Evolutionary conservation across 2,797 vertebrate genomes (phyloP).

Genomic region (Champsocephalus gunnari): DNA sequence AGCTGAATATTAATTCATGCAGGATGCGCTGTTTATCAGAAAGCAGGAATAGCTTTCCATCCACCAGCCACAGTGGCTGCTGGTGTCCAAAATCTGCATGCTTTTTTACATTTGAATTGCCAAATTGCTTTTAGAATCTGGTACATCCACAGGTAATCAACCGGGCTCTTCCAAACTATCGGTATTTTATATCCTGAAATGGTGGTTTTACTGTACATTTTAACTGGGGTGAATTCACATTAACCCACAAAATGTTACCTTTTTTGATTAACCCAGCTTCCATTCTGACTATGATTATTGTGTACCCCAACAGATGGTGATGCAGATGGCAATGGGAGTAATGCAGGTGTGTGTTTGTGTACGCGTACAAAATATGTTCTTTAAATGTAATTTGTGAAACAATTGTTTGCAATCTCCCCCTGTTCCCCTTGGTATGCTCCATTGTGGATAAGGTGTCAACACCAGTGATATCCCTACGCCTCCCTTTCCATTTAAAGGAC

Average conservation of each 20-base stretch:
- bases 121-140: background rate
- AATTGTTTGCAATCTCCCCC: conserved; percentile 28
- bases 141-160: no score
- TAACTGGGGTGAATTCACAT: conserved; percentile 31
- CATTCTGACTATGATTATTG: conserved; percentile 76
- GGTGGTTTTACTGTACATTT: conserved; percentile 36
- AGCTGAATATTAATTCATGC: background rate
- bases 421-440: conserved; percentile 7
- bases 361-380: conserved; percentile 48
- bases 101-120: background rate
- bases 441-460: no score
- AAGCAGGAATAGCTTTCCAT: conserved; percentile 2
- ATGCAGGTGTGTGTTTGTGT: conserved; percentile 80
- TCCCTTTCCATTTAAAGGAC: background rate
- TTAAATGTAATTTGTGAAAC: conserved; percentile 36
- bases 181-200: conserved; percentile 18
- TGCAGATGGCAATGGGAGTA: conserved; percentile 86
- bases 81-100: conserved; percentile 14
- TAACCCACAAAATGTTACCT: conserved; percentile 34
- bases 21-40: conserved; percentile 20
- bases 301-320: conserved; percentile 86
- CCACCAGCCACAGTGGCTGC: conserved; percentile 37
- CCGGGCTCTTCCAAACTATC: no score
- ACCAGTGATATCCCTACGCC: background rate
- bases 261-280: conserved; percentile 63